Percentiles rank a stretch among this genome's conserved stretches.
phyloP scores from a whole-genome alignment of 2,888 invertebrate species.

The Acleris cristana region DNA sequence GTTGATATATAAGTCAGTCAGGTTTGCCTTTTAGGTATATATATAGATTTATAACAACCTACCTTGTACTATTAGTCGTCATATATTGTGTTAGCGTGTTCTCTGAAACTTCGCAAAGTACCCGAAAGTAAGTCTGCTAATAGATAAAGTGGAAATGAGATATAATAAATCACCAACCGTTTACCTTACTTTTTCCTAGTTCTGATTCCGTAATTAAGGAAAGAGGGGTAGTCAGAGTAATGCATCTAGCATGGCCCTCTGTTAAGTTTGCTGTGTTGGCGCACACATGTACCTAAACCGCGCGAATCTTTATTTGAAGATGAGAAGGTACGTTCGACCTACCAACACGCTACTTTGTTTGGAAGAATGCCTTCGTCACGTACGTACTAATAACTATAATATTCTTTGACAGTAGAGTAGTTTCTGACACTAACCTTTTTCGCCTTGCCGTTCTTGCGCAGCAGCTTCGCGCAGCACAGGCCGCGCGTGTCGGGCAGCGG shows the following conservation, averaged over 20 bases:
- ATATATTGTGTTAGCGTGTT: background rate
- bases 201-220: background rate
- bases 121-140: background rate
- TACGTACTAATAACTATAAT: too few relatives aligned
- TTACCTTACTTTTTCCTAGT: background rate
- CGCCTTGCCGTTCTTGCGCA: constrained; percentile 91
- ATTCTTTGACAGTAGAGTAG: too few relatives aligned
- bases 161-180: constrained; percentile 2
- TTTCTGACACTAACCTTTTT: constrained; percentile 85
- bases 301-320: too few relatives aligned
- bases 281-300: too few relatives aligned
- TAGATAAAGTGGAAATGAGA: constrained; percentile 7
- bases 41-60: background rate
- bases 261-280: too few relatives aligned
- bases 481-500: constrained; percentile 88
- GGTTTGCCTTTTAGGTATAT: too few relatives aligned
- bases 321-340: too few relatives aligned
- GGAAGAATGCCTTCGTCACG: too few relatives aligned
- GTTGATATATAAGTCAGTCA: too few relatives aligned
- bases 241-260: too few relatives aligned
- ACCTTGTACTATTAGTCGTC: background rate
- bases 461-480: constrained; percentile 91
- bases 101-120: background rate
- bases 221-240: too few relatives aligned
- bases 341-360: too few relatives aligned